phyloP scores from a whole-genome alignment of 2,797 vertebrate species.

The Coilia nasus region DNA sequence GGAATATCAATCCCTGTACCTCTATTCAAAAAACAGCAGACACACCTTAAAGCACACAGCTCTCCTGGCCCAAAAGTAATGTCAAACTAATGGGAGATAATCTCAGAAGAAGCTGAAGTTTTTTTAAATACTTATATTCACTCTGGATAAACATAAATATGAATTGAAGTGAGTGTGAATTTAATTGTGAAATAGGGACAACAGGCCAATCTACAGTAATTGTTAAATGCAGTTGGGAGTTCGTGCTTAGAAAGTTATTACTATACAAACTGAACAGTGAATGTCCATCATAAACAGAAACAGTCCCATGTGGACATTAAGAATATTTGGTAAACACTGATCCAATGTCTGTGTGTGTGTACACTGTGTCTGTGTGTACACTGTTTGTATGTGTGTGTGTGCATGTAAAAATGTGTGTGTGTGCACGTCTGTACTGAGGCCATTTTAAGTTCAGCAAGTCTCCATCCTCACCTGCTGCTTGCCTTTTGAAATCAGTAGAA shows the following conservation, averaged over 20 bases:
- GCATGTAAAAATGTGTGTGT: background rate
- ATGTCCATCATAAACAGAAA: conserved; percentile 48
- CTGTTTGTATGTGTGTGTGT: background rate
- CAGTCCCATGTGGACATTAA: conserved; percentile 35
- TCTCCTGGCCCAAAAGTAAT: conserved; percentile 29
- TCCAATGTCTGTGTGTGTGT: background rate
- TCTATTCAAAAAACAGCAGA: conserved; percentile 35
- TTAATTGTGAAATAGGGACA: background rate
- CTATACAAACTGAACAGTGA: no score
- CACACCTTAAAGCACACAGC: conserved; percentile 18
- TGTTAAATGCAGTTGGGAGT: conserved; percentile 56
- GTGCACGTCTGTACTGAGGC: background rate
- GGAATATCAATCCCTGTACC: conserved; percentile 41
- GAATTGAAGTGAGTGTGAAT: no score
- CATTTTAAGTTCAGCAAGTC: background rate
- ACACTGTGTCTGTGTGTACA: background rate
- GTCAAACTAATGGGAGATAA: conserved; percentile 38
- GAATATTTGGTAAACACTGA: conserved; percentile 23
- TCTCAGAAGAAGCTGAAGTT: conserved; percentile 26
- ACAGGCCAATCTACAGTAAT: conserved; percentile 19
- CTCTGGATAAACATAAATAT: conserved; percentile 24
- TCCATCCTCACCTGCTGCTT: background rate
- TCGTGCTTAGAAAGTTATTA: conserved; percentile 50
- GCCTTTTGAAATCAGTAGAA: conserved; percentile 15
- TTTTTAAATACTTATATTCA: background rate